Evolutionary conservation across 2,888 invertebrate genomes (phyloP).

Genomic region (Tinea trinotella): DNA sequence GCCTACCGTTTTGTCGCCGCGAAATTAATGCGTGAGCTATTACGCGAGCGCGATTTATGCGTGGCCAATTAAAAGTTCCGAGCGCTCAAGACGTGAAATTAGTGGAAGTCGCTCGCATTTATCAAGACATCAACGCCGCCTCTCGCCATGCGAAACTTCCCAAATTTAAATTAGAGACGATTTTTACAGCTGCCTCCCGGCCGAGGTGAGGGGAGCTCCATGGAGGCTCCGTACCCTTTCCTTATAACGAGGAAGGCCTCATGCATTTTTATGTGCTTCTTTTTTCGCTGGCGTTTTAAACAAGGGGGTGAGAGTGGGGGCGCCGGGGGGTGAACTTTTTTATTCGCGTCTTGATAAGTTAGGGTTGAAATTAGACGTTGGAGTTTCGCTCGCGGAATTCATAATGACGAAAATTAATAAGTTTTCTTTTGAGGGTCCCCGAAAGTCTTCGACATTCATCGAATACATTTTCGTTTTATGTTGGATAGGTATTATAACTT

Average conservation of each 20-base stretch:
- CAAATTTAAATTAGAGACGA: slow-evolving; percentile 74
- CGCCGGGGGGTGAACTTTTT: slow-evolving; percentile 66
- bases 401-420: slow-evolving; percentile 73
- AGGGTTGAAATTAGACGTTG: slow-evolving; percentile 74
- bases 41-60: slow-evolving; percentile 60
- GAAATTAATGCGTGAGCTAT: slow-evolving; percentile 61
- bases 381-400: slow-evolving; percentile 73
- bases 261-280: slow-evolving; percentile 75
- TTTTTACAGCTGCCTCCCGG: slow-evolving; percentile 70
- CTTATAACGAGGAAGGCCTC: slow-evolving; percentile 75
- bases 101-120: slow-evolving; percentile 68
- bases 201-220: slow-evolving; percentile 31
- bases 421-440: slow-evolving; percentile 67
- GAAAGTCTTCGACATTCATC: slow-evolving; percentile 38
- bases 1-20: slow-evolving; percentile 55
- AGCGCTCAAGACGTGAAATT: slow-evolving; percentile 64
- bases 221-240: slow-evolving; percentile 67
- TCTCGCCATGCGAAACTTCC: slow-evolving; percentile 68
- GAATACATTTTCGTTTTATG: slow-evolving; percentile 29
- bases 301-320: slow-evolving; percentile 70
- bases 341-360: slow-evolving; percentile 75
- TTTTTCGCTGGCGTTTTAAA: slow-evolving; percentile 74
- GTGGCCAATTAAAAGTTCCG: slow-evolving; percentile 67
- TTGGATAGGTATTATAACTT: slow-evolving; percentile 1
- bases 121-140: slow-evolving; percentile 70